phyloP scores from a whole-genome alignment of 2,888 invertebrate species.

The Scaptomyza cyrtandrae region DNA sequence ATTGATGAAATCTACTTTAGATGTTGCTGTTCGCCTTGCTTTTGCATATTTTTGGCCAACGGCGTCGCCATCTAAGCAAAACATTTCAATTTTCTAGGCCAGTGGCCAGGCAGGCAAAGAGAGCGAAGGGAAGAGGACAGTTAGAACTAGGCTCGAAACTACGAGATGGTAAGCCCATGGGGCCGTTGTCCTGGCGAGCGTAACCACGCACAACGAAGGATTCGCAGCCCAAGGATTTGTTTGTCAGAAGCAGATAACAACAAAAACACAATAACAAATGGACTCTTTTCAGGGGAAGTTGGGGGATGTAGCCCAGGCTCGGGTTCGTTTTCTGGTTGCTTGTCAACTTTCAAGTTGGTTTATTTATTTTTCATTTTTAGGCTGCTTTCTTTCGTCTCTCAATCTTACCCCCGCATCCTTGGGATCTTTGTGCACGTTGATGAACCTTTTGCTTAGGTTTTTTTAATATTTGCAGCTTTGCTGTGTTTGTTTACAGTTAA shows the following conservation, averaged over 20 bases:
- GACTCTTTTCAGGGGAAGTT: slow-evolving; percentile 37
- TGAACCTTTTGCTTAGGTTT: slow-evolving; percentile 54
- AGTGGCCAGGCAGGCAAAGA: slow-evolving; percentile 57
- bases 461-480: slow-evolving; percentile 68
- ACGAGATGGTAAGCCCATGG: slow-evolving; percentile 43
- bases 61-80: slow-evolving; percentile 57
- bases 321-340: slow-evolving; percentile 55
- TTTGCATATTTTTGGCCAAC: slow-evolving; percentile 45
- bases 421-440: slow-evolving; percentile 58
- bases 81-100: slow-evolving; percentile 79
- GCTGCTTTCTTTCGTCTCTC: slow-evolving; percentile 31
- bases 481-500: slow-evolving; percentile 68
- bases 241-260: slow-evolving; percentile 75
- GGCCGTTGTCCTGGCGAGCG: slow-evolving; percentile 76
- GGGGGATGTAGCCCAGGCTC: slow-evolving; percentile 14
- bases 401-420: slow-evolving; percentile 8
- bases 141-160: slow-evolving; percentile 50
- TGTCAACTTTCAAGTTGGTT: slow-evolving; percentile 68
- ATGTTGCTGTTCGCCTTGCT: slow-evolving; percentile 13
- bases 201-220: slow-evolving; percentile 76
- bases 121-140: background rate
- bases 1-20: slow-evolving; percentile 52
- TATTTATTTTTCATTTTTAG: slow-evolving; percentile 73
- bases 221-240: slow-evolving; percentile 77
- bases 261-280: slow-evolving; percentile 30